Percentiles rank a stretch among this genome's conserved stretches.
These are phyloP conservation scores for Rhyzopertha dominica DNA, from an alignment of 1,140 invertebrate genomes.

Conservation along the genomic window DNA sequence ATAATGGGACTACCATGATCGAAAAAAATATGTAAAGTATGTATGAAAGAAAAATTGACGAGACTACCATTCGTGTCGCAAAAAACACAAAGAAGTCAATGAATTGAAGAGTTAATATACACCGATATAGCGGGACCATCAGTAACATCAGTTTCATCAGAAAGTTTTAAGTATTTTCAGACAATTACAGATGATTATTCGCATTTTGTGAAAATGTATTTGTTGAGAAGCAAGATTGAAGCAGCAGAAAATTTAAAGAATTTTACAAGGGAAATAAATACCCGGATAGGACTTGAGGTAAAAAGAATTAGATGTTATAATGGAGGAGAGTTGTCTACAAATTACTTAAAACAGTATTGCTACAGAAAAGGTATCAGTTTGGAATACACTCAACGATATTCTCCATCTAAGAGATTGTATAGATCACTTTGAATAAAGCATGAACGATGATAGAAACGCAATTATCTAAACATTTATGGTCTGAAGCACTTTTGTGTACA, in stretches of 20 bases:
- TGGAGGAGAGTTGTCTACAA: slow-evolving; percentile 26
- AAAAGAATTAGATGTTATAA: slow-evolving; percentile 29
- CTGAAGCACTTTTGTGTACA: slow-evolving; percentile 29
- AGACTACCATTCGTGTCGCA: slow-evolving; percentile 19
- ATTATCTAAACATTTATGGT: slow-evolving; percentile 29
- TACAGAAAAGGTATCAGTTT: slow-evolving; percentile 20
- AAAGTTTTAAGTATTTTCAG: slow-evolving; percentile 30
- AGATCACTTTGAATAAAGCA: slow-evolving; percentile 17
- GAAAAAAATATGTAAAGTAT: slow-evolving; percentile 18
- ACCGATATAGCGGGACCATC: slow-evolving; percentile 26
- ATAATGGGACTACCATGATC: slow-evolving; percentile 15
- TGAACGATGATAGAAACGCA: slow-evolving; percentile 25
- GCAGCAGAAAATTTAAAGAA: slow-evolving; percentile 24
- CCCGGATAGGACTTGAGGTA: slow-evolving; percentile 16
- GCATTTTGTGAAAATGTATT: slow-evolving; percentile 25
- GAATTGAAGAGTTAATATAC: slow-evolving; percentile 29
- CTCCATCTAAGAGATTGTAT: slow-evolving; percentile 27
- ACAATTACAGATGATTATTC: slow-evolving; percentile 36
- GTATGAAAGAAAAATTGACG: slow-evolving; percentile 20
- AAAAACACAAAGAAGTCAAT: slow-evolving; percentile 11
- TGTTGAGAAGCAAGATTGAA: slow-evolving; percentile 25
- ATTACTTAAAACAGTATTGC: slow-evolving; percentile 24
- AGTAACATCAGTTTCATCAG: slow-evolving; percentile 9
- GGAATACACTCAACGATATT: slow-evolving; percentile 32
- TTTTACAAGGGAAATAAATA: slow-evolving; percentile 17